Base-by-base conservation (phyloP, 2,888 invertebrate genomes). In the Aphelenchoides bicaudatus region DNA sequence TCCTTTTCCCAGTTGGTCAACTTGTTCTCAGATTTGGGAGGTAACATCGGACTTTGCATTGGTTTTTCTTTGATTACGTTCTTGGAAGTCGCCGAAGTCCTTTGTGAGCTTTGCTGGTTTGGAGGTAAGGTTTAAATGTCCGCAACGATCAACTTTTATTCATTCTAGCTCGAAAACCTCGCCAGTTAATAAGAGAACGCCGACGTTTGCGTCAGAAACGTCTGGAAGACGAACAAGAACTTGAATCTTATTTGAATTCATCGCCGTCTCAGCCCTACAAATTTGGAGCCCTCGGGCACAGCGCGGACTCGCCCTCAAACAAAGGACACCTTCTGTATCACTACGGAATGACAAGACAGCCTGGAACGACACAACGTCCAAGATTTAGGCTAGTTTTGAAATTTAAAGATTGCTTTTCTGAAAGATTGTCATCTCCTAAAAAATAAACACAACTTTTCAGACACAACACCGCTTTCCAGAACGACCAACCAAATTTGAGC, bases 31-130 rank as follows among this genome's bases (percentile, higher is more conserved):
- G 79, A 79, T 49, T 75, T 79, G 39, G 79, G 79, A 29, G 79
- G 79, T 54, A 79, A 79, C 56, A 79, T 79, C 43, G 79, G 79
- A 16, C 61, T 79, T 49, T 79, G 79, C 76, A 79, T 79, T 59
- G 79, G 79, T 2, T 79, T 79, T 52, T 78, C 77, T 6, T 68
- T 75, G 34, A 76, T 76, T 48, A 76, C 76, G 6, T 73, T 76
- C 6, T 63, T 72, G 30, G 76, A 76, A 62, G 70, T 77, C 3
- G 55, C 69, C n/a, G 76, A 74, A 30, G 63, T 76, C 16, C 29
- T 67, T 13, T 67, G 65, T 39, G 68, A 67, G 34, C 27, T 65
- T 10, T 23, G 38, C 31, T 21, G 47, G 19, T 61, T 65, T 31
- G 31, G 31, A 23, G 56, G 59, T 59, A 31, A 51, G 49, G 23